These are phyloP conservation scores for Metallyticus violacea DNA, from an alignment of 2,888 invertebrate genomes.

Conservation along the genomic window DNA sequence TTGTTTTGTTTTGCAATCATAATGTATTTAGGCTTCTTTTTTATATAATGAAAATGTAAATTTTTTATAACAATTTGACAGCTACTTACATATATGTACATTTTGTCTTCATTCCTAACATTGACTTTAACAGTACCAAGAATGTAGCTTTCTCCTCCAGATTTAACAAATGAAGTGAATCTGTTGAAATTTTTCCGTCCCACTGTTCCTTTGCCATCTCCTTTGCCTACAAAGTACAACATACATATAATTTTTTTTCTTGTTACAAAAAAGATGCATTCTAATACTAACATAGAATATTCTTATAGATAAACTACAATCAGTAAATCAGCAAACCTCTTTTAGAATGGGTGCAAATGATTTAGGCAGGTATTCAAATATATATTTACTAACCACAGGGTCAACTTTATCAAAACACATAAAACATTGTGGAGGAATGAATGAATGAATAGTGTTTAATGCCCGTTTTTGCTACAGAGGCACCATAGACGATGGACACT, in stretches of 20 bases:
- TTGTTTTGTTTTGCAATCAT: too few relatives aligned
- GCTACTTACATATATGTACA: slow-evolving; percentile 57
- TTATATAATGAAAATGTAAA: not conserved
- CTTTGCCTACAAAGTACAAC: slow-evolving; percentile 31
- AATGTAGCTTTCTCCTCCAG: slow-evolving; percentile 86
- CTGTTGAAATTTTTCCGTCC: slow-evolving; percentile 70
- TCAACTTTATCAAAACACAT: too few relatives aligned
- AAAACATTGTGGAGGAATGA: too few relatives aligned
- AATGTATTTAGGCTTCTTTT: not conserved
- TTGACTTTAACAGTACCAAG: slow-evolving; percentile 69
- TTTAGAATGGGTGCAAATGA: too few relatives aligned
- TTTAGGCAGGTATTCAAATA: too few relatives aligned
- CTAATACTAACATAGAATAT: too few relatives aligned
- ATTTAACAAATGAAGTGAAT: slow-evolving; percentile 88
- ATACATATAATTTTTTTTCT: not conserved
- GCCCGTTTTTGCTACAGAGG: too few relatives aligned
- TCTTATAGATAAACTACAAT: too few relatives aligned
- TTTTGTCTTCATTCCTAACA: slow-evolving; percentile 68
- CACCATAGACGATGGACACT: too few relatives aligned
- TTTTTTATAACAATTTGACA: not conserved
- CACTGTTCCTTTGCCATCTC: slow-evolving; percentile 59
- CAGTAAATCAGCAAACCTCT: too few relatives aligned
- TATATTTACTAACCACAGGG: too few relatives aligned
- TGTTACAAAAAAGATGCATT: not conserved
- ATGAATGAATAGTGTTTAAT: too few relatives aligned